Conservation (phyloP, 2,888 invertebrate genomes). For the Caenorhabditis drosophilae region DNA sequence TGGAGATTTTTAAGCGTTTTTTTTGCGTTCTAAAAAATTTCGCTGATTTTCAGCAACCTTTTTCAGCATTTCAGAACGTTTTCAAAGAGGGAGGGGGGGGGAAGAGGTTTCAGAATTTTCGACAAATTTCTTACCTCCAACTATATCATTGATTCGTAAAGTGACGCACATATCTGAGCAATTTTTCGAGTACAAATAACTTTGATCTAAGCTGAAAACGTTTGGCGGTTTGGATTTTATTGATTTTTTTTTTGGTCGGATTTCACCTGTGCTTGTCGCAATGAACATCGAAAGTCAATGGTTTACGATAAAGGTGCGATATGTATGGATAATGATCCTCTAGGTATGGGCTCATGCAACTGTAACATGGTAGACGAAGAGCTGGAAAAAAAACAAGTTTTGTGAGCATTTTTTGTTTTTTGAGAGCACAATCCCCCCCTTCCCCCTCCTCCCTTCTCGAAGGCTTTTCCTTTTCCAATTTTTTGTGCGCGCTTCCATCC, state of each 20-base stretch:
- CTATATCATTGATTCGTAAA: slow-evolving; percentile 64
- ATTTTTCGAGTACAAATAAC: slow-evolving; percentile 59
- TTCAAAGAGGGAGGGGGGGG: too few species aligned
- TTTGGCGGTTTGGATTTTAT: background rate
- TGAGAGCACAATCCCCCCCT: too few species aligned
- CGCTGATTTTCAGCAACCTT: too few species aligned
- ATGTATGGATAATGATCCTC: slow-evolving; percentile 66
- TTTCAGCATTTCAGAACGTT: too few species aligned
- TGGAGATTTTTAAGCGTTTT: too few species aligned
- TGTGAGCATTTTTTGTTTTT: background rate
- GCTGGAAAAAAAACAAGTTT: too few species aligned
- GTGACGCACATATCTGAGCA: slow-evolving; percentile 68
- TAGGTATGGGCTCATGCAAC: slow-evolving; percentile 67
- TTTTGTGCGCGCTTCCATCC: too few species aligned
- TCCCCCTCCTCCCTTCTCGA: background rate
- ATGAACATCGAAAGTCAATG: slow-evolving; percentile 61
- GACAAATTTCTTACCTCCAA: slow-evolving; percentile 62
- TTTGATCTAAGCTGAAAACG: slow-evolving; percentile 59
- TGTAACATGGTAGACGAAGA: slow-evolving; percentile 65
- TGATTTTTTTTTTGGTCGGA: background rate
- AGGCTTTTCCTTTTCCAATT: too few species aligned
- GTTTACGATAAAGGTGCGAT: slow-evolving; percentile 62
- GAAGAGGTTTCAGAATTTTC: too few species aligned
- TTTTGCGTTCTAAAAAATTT: too few species aligned
- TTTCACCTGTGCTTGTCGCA: slow-evolving; percentile 61